phyloP scores from a whole-genome alignment of 1,140 invertebrate genomes.

The Rhopalosiphum padi region DNA sequence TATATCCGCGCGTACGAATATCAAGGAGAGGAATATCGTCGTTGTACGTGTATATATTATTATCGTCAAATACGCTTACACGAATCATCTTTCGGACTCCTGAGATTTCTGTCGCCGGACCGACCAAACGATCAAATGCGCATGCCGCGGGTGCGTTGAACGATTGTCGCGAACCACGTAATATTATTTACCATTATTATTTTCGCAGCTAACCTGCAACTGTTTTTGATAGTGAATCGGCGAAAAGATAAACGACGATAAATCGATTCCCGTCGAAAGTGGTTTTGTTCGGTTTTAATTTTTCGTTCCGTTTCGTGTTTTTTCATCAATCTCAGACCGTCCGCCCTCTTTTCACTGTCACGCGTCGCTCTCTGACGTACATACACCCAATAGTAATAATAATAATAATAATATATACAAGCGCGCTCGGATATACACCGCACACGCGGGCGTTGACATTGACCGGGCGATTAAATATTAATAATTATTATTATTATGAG shows the following conservation, averaged over 20 bases:
- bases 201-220: background rate
- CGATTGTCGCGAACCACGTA: background rate
- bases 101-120: background rate
- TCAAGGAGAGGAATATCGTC: background rate
- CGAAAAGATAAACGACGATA: background rate
- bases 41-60: background rate
- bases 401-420: background rate
- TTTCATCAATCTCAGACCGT: background rate
- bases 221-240: background rate
- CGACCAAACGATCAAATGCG: background rate
- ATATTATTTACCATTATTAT: background rate
- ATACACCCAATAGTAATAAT: background rate
- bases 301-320: background rate
- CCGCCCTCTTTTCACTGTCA: background rate
- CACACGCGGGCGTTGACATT: background rate
- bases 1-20: background rate
- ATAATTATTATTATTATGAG: conserved; percentile 23
- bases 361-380: background rate
- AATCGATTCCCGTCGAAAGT: background rate
- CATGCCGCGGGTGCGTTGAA: background rate
- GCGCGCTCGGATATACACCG: background rate
- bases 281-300: background rate
- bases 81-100: background rate
- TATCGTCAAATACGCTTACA: background rate
- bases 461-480: background rate